Evolutionary conservation across 2,113 vertebrate species (phyloP).

Genomic region (Colinus virginianus): DNA sequence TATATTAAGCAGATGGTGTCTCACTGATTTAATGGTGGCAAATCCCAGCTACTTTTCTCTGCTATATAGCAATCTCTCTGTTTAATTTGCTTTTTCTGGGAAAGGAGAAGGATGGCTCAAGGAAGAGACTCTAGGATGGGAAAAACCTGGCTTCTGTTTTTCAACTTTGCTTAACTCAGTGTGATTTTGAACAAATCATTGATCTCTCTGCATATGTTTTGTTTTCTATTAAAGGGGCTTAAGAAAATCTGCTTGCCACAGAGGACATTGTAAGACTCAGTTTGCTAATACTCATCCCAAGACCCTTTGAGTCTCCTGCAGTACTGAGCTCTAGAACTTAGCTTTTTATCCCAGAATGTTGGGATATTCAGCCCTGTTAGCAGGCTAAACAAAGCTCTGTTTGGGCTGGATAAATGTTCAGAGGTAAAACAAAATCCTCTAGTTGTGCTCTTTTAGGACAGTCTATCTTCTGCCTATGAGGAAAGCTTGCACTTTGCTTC

Average conservation of each 20-base stretch:
- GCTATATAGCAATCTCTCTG: neutral
- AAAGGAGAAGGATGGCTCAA: neutral
- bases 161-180: neutral
- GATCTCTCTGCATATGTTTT: neutral
- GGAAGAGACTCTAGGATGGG: neutral
- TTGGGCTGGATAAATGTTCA: neutral
- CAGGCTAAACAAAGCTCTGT: neutral
- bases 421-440: neutral
- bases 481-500: neutral
- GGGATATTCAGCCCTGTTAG: neutral
- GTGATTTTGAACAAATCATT: neutral
- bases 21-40: constrained; percentile 16
- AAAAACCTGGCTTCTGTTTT: neutral
- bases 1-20: constrained; percentile 17
- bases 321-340: neutral
- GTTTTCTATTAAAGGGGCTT: neutral
- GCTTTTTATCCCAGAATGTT: neutral
- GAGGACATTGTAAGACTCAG: neutral
- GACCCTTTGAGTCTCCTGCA: neutral
- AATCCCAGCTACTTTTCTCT: constrained; percentile 49
- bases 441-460: neutral
- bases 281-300: neutral
- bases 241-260: neutral
- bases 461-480: neutral
- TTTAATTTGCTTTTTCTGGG: constrained; percentile 40